phyloP scores from a whole-genome alignment of 2,113 vertebrate genomes.

The Pygathrix nemaeus region DNA sequence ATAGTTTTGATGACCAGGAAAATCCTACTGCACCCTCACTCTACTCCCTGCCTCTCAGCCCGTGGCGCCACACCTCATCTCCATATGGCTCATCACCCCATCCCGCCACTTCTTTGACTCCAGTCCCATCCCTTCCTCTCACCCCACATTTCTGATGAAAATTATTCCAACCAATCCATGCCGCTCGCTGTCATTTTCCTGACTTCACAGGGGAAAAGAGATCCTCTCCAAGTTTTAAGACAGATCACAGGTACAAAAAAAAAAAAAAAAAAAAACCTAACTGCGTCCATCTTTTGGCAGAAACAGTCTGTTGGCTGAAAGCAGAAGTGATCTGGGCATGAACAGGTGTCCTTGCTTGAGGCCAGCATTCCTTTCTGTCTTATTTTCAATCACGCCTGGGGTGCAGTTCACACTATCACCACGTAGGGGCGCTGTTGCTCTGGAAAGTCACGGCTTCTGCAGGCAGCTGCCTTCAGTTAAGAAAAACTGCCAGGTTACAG shows the following conservation, averaged over 20 bases:
- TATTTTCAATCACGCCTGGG: not conserved
- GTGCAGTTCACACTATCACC: not conserved
- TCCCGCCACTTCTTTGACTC: not conserved
- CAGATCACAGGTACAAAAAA: not conserved
- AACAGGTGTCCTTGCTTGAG: not conserved
- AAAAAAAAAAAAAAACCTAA: not conserved
- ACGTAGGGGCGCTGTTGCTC: constrained; percentile 68
- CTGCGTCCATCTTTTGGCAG: not conserved
- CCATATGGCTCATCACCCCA: no score
- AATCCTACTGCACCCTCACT: no score
- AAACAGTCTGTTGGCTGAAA: not conserved
- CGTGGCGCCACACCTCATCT: not conserved
- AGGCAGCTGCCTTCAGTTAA: not conserved
- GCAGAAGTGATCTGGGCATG: not conserved
- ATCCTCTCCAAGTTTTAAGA: not conserved
- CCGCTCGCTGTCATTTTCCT: not conserved
- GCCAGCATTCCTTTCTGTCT: not conserved
- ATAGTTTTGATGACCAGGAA: not conserved
- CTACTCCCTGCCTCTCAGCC: no score
- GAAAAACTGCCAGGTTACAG: not conserved
- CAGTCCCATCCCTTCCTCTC: not conserved
- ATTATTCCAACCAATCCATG: not conserved
- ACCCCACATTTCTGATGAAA: not conserved
- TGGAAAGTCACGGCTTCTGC: not conserved
- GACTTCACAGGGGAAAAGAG: not conserved